Conservation (phyloP, 2,888 invertebrate species). For the Idaea straminata region DNA sequence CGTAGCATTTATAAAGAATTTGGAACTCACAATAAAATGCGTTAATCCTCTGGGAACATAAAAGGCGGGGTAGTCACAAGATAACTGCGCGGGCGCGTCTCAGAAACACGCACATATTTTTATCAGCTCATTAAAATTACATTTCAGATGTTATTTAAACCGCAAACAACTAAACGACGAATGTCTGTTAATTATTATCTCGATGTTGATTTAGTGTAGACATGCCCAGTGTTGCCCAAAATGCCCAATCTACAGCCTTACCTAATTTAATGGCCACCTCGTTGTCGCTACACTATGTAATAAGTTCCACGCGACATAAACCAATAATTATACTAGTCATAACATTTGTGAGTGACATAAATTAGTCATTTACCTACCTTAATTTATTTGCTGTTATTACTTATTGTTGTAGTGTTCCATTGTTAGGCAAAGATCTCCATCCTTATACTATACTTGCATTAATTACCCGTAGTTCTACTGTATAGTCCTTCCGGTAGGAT, state of each 20-base stretch:
- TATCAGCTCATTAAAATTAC: slow-evolving; percentile 77
- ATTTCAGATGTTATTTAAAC: slow-evolving; percentile 76
- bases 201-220: not conserved
- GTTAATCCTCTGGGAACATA: slow-evolving; percentile 17
- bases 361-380: too few species aligned
- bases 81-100: slow-evolving; percentile 41
- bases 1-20: slow-evolving; percentile 18
- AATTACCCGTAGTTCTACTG: too few species aligned
- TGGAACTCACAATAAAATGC: slow-evolving; percentile 20
- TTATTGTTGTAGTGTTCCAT: too few species aligned
- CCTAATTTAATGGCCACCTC: not conserved
- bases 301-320: too few species aligned
- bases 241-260: not conserved
- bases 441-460: too few species aligned
- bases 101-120: slow-evolving; percentile 63
- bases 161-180: slow-evolving; percentile 74
- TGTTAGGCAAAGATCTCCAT: too few species aligned
- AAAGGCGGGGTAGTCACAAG: not conserved
- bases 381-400: too few species aligned
- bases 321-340: too few species aligned
- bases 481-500: too few species aligned
- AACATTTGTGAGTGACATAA: too few species aligned
- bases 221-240: not conserved
- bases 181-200: not conserved
- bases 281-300: too few species aligned